These are phyloP conservation scores for Ailuropoda melanoleuca DNA, from an alignment of 2,113 vertebrate genomes.

Conservation along the genomic window DNA sequence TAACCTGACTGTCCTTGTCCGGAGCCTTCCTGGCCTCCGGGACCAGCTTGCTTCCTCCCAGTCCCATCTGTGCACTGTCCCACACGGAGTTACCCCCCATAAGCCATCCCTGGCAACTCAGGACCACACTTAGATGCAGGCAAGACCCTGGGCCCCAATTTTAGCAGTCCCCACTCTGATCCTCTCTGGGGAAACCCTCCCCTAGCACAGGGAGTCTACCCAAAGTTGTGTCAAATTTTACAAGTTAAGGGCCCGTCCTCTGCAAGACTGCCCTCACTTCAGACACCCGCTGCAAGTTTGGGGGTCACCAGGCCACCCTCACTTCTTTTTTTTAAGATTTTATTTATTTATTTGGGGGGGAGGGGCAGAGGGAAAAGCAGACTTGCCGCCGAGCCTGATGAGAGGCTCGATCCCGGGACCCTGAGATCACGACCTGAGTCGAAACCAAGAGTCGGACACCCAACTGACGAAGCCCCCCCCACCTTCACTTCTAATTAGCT, in stretches of 20 bases:
- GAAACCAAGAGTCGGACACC: not conserved
- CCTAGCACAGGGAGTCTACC: not conserved
- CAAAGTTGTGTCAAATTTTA: accelerated
- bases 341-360: no score
- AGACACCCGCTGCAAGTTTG: not conserved
- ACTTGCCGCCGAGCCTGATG: no score
- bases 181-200: not conserved
- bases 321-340: not conserved
- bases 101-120: not conserved
- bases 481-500: not conserved
- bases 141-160: not conserved
- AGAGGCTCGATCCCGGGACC: no score
- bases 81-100: not conserved
- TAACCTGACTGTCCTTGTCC: not conserved
- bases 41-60: not conserved
- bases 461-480: not conserved
- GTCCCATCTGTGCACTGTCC: not conserved
- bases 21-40: not conserved
- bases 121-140: not conserved
- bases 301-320: not conserved
- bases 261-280: no score
- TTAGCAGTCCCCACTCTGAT: not conserved
- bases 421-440: not conserved
- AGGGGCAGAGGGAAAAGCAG: no score
- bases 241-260: not conserved